These are phyloP conservation scores for Saccopteryx bilineata DNA, from an alignment of 2,113 vertebrate genomes.

Conservation along the genomic window DNA sequence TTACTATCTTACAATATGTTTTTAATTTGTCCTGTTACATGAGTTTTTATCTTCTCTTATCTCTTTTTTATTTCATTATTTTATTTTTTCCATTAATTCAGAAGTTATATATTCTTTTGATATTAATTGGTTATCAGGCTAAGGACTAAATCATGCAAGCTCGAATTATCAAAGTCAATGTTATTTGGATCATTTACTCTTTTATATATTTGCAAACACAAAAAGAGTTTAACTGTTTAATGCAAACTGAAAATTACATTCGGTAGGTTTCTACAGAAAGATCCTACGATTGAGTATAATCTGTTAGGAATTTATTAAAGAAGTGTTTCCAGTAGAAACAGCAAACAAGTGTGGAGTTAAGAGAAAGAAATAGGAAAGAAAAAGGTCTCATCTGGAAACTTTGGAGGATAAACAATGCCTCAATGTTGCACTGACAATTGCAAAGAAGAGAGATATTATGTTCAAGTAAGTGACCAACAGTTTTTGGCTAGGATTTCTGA, in stretches of 20 bases:
- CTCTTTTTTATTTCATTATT: not conserved
- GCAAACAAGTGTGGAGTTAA: not conserved
- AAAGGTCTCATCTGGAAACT: not conserved
- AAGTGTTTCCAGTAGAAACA: not conserved
- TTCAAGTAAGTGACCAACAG: not conserved
- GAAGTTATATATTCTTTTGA: not conserved
- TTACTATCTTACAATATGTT: not conserved
- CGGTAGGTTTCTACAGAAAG: not conserved
- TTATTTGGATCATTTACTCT: not conserved
- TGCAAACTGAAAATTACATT: not conserved
- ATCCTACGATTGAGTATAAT: not conserved
- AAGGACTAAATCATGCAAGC: not conserved
- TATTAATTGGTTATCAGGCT: not conserved
- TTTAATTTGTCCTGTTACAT: slow-evolving; percentile 42
- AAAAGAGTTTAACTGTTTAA: not conserved
- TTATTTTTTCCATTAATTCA: not conserved
- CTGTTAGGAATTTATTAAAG: not conserved
- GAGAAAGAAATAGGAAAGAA: not conserved
- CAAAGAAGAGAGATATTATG: not conserved
- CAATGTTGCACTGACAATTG: not conserved
- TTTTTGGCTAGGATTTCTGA: not conserved
- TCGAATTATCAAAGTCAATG: not conserved
- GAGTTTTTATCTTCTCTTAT: not conserved
- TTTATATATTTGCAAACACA: not conserved
- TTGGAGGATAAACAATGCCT: not conserved